Evolutionary conservation across 2,113 vertebrate species (phyloP), one percentile per base, ranked within the genome.

Genomic region (Chionomys nivalis): DNA sequence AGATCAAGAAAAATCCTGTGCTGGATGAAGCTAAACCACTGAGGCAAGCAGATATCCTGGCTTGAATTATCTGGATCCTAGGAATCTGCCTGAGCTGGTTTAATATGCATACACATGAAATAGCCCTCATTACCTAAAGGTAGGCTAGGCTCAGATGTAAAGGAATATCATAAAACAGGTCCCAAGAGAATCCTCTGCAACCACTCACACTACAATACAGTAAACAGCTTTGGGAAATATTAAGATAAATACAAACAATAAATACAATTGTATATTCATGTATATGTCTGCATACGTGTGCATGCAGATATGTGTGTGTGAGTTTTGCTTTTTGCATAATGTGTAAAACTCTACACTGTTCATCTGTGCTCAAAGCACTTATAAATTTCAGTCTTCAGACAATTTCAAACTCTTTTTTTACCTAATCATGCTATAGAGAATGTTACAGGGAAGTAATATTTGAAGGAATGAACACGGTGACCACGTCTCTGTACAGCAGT

Each of bases 1-100:
- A 90, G 17, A 19, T 47, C 31, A 72, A 90, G 77, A 86, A 95
- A 91, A 90, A 11, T 76, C 42, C 63, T 82, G 61, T 72, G 39
- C 10, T 63, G 7, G 49, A 95, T 58, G 89, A 93, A 92, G 17
- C 49, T 86, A 94, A 95, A 86, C 36, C 26, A 70, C 0, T 36
- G 17, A 87, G 47, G 19, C 36, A 87, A 88, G 75, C 26, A 44
- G 0, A 49, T 66, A n/a, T 23, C 17, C 70, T 94, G 65, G 23
- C 26, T 92, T 76, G 49, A 90, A 83, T 89, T 58, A 65, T 85
- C 91, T 65, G 42, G 28, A 87, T 72, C 87, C 11, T 81, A 81
- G 70, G 49, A 91, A 87, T 94, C 87, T 89, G 61, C 39, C 8
- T 77, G 61, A 58, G 14, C 16, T 52, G 47, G 65, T 87, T 90